Evolutionary conservation across 2,888 invertebrate species (phyloP).

Genomic region (Julus scandinavius): DNA sequence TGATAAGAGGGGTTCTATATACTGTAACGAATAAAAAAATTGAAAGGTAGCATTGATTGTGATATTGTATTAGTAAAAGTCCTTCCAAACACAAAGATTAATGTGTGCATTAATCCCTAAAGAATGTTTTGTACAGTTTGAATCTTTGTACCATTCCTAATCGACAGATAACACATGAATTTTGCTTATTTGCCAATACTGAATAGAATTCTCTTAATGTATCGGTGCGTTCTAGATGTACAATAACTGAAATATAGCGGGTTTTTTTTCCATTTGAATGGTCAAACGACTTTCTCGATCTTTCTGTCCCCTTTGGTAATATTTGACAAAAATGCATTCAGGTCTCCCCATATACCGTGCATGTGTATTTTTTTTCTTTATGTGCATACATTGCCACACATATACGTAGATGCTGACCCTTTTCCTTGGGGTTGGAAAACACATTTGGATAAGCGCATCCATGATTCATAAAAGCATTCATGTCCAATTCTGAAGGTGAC

Average conservation of each 20-base stretch:
- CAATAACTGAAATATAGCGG: constrained; percentile 3
- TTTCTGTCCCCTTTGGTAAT: constrained; percentile 21
- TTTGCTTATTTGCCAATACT: too few relatives aligned
- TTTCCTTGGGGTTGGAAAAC: constrained; percentile 20
- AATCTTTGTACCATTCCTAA: too few relatives aligned
- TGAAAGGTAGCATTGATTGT: too few relatives aligned
- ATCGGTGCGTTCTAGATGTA: neutral
- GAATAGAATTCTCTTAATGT: too few relatives aligned
- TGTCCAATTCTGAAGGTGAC: constrained; percentile 34
- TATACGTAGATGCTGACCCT: neutral
- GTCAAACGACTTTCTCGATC: constrained; percentile 26
- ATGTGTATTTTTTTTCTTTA: neutral
- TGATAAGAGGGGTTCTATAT: too few relatives aligned
- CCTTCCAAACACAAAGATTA: too few relatives aligned
- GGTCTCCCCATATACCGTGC: neutral
- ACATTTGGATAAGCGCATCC: constrained; percentile 45
- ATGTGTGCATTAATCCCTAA: too few relatives aligned
- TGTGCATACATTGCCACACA: neutral
- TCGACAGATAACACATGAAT: too few relatives aligned
- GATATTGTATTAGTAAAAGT: too few relatives aligned
- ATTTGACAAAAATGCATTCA: constrained; percentile 20
- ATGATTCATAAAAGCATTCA: constrained; percentile 42
- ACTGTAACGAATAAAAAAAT: too few relatives aligned
- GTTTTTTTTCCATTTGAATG: neutral
- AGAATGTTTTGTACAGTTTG: too few relatives aligned